Evolutionary conservation across 2,113 vertebrate species (phyloP).

Genomic region (Pica pica): DNA sequence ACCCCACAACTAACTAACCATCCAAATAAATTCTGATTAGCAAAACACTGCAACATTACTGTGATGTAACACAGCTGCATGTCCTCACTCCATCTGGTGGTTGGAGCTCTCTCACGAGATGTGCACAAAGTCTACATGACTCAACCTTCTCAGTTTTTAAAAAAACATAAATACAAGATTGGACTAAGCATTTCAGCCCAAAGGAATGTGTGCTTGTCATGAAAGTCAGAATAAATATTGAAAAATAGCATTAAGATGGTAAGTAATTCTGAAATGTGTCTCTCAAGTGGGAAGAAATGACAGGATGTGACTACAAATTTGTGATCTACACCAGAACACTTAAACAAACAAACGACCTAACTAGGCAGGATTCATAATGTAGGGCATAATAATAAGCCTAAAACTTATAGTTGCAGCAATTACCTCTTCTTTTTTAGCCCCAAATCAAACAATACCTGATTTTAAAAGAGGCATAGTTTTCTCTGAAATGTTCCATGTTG

Average conservation of each 20-base stretch:
- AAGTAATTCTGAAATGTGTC: background rate
- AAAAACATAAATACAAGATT: background rate
- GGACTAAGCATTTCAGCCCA: background rate
- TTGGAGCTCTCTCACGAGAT: accelerated
- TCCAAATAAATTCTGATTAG: background rate
- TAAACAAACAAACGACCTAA: background rate
- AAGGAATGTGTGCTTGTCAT: background rate
- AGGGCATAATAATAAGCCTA: background rate
- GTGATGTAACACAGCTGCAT: accelerated
- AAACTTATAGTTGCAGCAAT: background rate
- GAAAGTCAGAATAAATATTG: background rate
- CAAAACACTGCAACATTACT: background rate
- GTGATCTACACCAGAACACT: background rate
- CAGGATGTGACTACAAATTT: background rate
- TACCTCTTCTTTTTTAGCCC: background rate
- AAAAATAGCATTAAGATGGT: background rate
- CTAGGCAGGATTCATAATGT: background rate
- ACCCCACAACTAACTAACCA: background rate
- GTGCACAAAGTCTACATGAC: accelerated
- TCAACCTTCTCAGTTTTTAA: background rate
- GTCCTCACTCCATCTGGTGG: background rate
- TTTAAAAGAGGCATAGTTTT: background rate
- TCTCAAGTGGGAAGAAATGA: background rate
- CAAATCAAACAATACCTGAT: background rate
- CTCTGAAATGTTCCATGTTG: background rate